Conservation (phyloP, 2,113 vertebrate genomes). For the Miniopterus natalensis region DNA sequence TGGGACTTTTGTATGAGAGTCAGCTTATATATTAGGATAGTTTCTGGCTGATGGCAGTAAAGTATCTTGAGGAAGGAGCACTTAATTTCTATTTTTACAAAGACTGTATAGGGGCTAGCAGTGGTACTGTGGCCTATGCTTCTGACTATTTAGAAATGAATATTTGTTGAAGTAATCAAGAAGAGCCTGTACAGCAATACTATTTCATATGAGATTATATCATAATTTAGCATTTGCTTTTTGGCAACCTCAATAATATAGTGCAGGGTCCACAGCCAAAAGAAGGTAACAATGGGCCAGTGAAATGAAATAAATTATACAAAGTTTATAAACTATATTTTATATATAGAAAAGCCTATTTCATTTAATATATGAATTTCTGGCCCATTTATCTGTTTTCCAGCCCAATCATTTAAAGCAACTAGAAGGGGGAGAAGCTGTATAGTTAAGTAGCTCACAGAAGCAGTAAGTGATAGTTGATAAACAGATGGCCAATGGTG, state of each 20-base stretch:
- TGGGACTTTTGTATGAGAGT: background rate
- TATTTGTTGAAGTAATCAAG: conserved; percentile 2
- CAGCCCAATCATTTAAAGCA: background rate
- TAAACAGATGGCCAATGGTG: background rate
- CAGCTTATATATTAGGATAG: background rate
- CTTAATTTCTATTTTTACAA: background rate
- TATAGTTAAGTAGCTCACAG: background rate
- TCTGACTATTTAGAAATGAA: background rate
- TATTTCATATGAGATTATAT: background rate
- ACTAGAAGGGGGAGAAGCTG: background rate
- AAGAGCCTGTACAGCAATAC: background rate
- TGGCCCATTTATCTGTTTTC: background rate
- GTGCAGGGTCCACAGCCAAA: background rate
- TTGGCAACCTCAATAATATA: background rate
- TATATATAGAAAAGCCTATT: background rate
- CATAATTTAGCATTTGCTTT: background rate
- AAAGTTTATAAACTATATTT: background rate
- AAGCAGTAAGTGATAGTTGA: background rate
- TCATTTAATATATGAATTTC: background rate
- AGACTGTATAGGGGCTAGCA: background rate
- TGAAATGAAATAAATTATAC: background rate
- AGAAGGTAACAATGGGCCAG: conserved; percentile 15
- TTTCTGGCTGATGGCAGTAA: background rate
- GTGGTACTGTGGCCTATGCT: background rate
- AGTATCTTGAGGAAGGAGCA: background rate